phyloP scores from a whole-genome alignment of 2,888 invertebrate species.

The Ctena decussata region DNA sequence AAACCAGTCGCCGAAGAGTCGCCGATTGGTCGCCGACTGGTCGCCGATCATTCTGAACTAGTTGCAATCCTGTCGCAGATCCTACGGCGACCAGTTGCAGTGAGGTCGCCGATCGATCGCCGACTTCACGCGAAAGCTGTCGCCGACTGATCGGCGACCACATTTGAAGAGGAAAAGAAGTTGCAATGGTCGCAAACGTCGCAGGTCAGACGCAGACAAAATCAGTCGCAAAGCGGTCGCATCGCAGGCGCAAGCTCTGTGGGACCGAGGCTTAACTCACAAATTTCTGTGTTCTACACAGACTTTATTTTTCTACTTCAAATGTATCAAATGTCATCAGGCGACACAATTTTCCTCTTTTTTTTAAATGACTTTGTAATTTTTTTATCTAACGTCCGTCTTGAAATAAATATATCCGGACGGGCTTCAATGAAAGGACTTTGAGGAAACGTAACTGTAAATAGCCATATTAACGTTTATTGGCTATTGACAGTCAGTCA shows the following conservation, averaged over 20 bases:
- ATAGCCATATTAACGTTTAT: no score
- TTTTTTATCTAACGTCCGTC: no score
- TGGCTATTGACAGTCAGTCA: no score
- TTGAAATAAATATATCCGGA: no score
- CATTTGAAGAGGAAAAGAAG: neutral
- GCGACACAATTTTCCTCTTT: no score
- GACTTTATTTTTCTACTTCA: no score
- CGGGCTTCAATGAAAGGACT: no score
- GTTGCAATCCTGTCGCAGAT: neutral
- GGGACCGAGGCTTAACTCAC: neutral
- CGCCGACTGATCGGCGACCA: neutral
- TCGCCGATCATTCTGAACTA: neutral
- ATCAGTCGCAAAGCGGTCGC: neutral
- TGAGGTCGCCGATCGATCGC: neutral
- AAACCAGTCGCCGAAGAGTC: neutral
- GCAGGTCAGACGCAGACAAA: neutral
- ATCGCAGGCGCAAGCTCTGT: neutral
- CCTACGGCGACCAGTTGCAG: neutral
- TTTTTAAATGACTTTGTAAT: no score
- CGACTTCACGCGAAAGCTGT: neutral
- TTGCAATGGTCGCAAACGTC: neutral
- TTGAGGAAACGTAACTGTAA: no score
- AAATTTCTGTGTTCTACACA: no score
- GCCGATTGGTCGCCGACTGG: neutral
- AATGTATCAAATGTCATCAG: no score